Evolutionary conservation across 2,888 invertebrate species (phyloP).

Genomic region (Stenodema calcarata): DNA sequence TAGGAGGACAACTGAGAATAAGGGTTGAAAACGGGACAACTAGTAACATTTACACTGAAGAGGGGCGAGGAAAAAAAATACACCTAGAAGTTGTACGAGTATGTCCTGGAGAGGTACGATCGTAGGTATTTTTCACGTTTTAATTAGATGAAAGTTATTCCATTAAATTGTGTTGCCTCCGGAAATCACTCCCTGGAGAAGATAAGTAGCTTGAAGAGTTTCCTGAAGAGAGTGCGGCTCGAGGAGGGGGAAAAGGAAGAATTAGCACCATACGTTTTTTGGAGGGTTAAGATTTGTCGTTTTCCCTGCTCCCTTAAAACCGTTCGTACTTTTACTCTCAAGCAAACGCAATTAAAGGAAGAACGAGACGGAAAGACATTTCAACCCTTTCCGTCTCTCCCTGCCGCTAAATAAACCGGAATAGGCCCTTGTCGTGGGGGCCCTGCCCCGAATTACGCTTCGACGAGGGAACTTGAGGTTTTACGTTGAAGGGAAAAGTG

Average conservation of each 20-base stretch:
- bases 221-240: neutral
- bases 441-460: neutral
- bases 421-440: neutral
- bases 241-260: neutral
- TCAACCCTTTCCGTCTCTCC: neutral
- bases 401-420: neutral
- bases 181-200: neutral
- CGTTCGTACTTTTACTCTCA: neutral
- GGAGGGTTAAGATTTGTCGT: neutral
- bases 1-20: neutral
- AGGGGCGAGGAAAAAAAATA: neutral
- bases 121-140: constrained; percentile 12
- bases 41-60: neutral
- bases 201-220: neutral
- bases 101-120: neutral
- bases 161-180: constrained; percentile 1
- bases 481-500: neutral
- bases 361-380: neutral
- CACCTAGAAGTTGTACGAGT: neutral
- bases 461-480: neutral
- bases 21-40: neutral
- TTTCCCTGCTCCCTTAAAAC: neutral
- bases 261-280: neutral
- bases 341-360: neutral
- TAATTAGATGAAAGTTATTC: constrained; percentile 13